Percentiles rank a stretch among this genome's conserved stretches.
Conservation (phyloP, 2,113 vertebrate species). For the Vombatus ursinus region DNA sequence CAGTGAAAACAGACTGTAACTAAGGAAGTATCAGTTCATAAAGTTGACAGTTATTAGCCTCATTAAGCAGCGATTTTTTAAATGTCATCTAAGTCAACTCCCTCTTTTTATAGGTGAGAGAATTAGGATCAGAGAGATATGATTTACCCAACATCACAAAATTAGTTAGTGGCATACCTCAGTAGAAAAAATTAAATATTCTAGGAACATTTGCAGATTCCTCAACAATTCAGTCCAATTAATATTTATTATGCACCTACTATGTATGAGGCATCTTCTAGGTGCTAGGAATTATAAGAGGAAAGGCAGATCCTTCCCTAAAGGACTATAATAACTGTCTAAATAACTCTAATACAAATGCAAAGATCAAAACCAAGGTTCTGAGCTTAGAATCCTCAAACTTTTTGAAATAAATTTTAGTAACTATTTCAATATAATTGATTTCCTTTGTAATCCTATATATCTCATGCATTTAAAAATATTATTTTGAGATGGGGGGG, state of each 20-base stretch:
- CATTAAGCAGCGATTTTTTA: background rate
- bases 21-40: background rate
- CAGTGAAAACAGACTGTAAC: background rate
- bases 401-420: background rate
- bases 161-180: background rate
- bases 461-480: background rate
- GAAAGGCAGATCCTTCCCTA: background rate
- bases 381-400: background rate
- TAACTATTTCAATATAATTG: background rate
- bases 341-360: background rate
- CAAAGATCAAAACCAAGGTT: background rate
- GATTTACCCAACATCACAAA: background rate
- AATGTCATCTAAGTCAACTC: conserved; percentile 8
- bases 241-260: background rate
- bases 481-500: background rate
- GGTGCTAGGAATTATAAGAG: background rate
- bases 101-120: conserved; percentile 4
- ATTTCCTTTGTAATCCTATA: background rate
- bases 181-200: too few species aligned
- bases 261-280: background rate
- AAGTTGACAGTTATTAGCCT: background rate
- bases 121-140: conserved; percentile 14
- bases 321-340: background rate
- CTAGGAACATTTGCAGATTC: background rate
- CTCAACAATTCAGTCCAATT: background rate